A percentile compares a stretch with the other conserved stretches of the same genome.
phyloP scores from a whole-genome alignment of 2,113 vertebrate genomes.

The Leucoraja erinaceus region DNA sequence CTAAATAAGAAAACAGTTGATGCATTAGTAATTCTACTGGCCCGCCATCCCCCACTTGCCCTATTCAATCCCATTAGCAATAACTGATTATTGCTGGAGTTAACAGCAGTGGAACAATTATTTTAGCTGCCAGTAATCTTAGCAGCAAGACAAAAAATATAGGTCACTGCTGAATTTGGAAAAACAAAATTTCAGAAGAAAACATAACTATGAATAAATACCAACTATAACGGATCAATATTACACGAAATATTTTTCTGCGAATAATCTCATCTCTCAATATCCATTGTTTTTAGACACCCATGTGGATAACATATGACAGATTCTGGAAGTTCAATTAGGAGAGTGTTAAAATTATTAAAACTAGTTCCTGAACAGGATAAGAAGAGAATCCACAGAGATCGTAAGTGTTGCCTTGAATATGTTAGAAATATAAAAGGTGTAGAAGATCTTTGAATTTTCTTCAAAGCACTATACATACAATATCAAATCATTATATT shows the following conservation, averaged over 20 bases:
- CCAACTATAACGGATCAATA: not conserved
- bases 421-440: not conserved
- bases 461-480: not conserved
- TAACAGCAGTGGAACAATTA: conserved; percentile 30
- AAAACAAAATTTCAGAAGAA: conserved; percentile 9
- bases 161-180: conserved; percentile 14
- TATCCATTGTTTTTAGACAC: not conserved
- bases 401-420: not conserved
- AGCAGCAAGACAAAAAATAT: conserved; percentile 34
- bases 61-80: conserved; percentile 35
- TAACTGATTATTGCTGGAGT: conserved; percentile 33
- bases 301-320: not conserved
- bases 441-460: not conserved
- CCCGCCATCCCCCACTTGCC: conserved; percentile 18
- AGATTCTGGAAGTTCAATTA: not conserved
- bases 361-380: not conserved
- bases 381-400: not conserved
- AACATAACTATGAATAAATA: conserved; percentile 9
- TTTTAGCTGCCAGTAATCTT: conserved; percentile 34
- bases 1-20: conserved; percentile 27
- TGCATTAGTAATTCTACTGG: conserved; percentile 18
- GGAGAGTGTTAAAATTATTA: not conserved
- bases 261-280: not conserved
- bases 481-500: not conserved
- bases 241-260: not conserved